Evolutionary conservation across 2,888 invertebrate genomes (phyloP), one percentile per base, ranked within the genome.

Genomic region (Scaptomyza polygonia): DNA sequence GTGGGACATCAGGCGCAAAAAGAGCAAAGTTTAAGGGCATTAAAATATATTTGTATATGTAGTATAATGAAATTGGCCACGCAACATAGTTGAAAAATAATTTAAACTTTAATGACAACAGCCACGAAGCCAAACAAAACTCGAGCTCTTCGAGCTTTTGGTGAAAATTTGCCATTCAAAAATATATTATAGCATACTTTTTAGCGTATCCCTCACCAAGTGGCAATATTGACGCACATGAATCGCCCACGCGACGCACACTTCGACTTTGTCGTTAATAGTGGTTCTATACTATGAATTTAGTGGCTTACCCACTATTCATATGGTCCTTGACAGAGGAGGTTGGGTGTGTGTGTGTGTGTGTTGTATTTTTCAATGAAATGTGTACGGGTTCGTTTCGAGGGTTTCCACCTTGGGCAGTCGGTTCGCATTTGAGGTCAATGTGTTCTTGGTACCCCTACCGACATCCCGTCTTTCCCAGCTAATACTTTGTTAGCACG

Each of bases 21-120:
- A 84, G 86, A 84, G 88, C 83, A 84, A 87, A 84, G 83, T 84
- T 84, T 88, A 84, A 88, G 84, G 75, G 77, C 86, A 87, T 84
- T 79, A 77, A 75, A 86, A 86, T 83, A 71, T 68, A 47, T 16
- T 9, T 21, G 8, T 32, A 16, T 65, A 64, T 62, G 49, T 25
- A 54, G 70, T 14, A 71, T 86, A 81, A 84, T 80, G 81, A 83
- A 80, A 81, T 75, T 84, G 57, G 48, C 66, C 78, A 77, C 84
- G 84, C 84, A 80, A 66, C 62, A 70, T 55, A 30, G 62, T 55
- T 34, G 32, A 44, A 29, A 59, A 70, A 73, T 86, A 53, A 69
- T 67, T 79, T 67, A 42, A 62, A 40, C 57, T 49, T 66, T 79
- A 75, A 71, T 49, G 76, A 66, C 64, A 57, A 62, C 27, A 43